Conservation (phyloP, 2,888 invertebrate species). For the Digitonthophagus gazella region DNA sequence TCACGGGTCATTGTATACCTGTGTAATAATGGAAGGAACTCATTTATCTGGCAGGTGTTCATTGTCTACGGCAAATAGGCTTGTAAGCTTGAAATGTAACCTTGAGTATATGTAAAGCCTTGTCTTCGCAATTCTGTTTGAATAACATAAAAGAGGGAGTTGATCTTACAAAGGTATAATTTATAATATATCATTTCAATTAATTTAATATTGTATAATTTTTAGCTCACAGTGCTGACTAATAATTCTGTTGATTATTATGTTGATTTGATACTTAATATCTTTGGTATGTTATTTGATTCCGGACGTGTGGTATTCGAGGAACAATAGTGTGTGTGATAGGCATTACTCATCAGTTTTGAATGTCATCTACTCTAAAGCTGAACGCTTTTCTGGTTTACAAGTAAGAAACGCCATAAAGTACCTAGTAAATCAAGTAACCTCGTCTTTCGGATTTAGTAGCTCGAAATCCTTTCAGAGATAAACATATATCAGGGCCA, state of each 20-base stretch:
- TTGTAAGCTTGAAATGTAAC: slow-evolving; percentile 1
- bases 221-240: background rate
- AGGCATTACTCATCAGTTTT: background rate
- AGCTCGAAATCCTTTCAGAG: background rate
- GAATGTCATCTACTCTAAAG: background rate
- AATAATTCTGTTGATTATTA: background rate
- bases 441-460: background rate
- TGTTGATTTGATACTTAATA: background rate
- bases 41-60: slow-evolving; percentile 14
- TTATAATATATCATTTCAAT: too few species aligned
- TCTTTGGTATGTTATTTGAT: background rate
- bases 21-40: slow-evolving; percentile 14
- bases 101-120: background rate
- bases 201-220: background rate
- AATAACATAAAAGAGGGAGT: background rate
- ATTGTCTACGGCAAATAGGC: slow-evolving; percentile 5
- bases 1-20: slow-evolving; percentile 22
- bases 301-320: background rate
- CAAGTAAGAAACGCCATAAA: background rate
- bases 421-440: background rate
- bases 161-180: too few species aligned
- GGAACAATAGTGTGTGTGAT: background rate
- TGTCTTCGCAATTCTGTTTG: background rate
- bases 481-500: background rate
- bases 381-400: background rate